Conservation (phyloP, 2,797 vertebrate species). For the Liparis tanakae region DNA sequence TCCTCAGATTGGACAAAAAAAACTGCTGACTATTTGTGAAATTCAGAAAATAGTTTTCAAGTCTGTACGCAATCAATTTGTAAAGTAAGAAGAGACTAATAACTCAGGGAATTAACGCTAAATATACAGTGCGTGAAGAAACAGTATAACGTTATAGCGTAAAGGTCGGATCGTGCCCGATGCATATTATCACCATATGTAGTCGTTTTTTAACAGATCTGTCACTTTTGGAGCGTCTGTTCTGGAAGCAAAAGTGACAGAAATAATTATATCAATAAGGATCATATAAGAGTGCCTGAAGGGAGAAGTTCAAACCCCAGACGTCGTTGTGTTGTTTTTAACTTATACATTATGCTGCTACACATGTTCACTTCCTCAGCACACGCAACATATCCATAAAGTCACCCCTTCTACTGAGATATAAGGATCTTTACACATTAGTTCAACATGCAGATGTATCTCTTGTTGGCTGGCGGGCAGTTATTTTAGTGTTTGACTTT, state of each 20-base stretch:
- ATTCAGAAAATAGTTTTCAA: conserved; percentile 1
- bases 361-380: background rate
- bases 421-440: background rate
- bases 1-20: conserved; percentile 10
- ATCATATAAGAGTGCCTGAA: background rate
- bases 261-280: background rate
- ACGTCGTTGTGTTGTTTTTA: background rate
- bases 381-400: background rate
- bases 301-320: background rate
- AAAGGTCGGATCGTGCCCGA: background rate
- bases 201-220: background rate
- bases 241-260: background rate
- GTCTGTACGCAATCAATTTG: conserved; percentile 1
- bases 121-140: background rate
- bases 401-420: background rate
- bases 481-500: conserved; percentile 14
- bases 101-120: background rate
- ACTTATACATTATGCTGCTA: background rate
- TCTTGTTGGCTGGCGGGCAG: conserved; percentile 3
- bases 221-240: background rate
- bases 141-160: background rate
- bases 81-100: background rate
- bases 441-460: background rate
- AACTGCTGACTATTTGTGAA: conserved; percentile 5
- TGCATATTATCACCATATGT: background rate